Conservation (phyloP, 2,888 invertebrate genomes). For the Acleris literana region DNA sequence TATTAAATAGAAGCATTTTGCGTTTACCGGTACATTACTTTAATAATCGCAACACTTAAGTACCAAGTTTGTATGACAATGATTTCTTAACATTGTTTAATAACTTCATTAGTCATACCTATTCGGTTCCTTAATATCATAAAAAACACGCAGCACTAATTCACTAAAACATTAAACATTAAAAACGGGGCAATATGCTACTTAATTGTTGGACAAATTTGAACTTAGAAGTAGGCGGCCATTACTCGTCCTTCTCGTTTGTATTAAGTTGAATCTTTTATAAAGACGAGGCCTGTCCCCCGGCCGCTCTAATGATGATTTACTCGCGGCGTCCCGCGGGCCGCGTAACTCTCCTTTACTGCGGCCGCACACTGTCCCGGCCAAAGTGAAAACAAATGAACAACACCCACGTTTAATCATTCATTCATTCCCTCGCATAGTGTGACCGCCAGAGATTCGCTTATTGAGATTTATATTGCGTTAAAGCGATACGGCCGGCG, state of each 20-base stretch:
- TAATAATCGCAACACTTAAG: too few relatives aligned
- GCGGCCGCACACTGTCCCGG: slow-evolving; percentile 63
- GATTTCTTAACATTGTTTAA: too few relatives aligned
- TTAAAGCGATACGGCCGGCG: slow-evolving; percentile 32
- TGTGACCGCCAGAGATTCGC: slow-evolving; percentile 50
- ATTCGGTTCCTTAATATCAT: too few relatives aligned
- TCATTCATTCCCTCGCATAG: slow-evolving; percentile 62
- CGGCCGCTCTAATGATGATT: slow-evolving; percentile 75
- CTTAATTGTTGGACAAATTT: slow-evolving; percentile 30
- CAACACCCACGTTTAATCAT: slow-evolving; percentile 77
- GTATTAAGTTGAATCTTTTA: slow-evolving; percentile 80
- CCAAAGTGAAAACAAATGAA: slow-evolving; percentile 81
- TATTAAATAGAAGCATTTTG: too few relatives aligned
- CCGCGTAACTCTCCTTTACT: slow-evolving; percentile 78
- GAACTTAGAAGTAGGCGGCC: slow-evolving; percentile 48
- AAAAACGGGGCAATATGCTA: slow-evolving; percentile 10
- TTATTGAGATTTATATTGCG: slow-evolving; percentile 73
- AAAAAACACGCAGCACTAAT: too few relatives aligned
- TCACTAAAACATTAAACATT: slow-evolving; percentile 11
- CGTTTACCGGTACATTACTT: too few relatives aligned
- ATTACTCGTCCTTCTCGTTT: slow-evolving; percentile 69
- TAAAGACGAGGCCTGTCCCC: slow-evolving; percentile 74
- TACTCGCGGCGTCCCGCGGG: slow-evolving; percentile 74
- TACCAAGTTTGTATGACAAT: too few relatives aligned
- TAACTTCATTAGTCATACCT: too few relatives aligned